Evolutionary conservation across 1,140 invertebrate genomes (phyloP), one percentile per base, ranked within the genome.

Genomic region (Cecropterus lyciades): DNA sequence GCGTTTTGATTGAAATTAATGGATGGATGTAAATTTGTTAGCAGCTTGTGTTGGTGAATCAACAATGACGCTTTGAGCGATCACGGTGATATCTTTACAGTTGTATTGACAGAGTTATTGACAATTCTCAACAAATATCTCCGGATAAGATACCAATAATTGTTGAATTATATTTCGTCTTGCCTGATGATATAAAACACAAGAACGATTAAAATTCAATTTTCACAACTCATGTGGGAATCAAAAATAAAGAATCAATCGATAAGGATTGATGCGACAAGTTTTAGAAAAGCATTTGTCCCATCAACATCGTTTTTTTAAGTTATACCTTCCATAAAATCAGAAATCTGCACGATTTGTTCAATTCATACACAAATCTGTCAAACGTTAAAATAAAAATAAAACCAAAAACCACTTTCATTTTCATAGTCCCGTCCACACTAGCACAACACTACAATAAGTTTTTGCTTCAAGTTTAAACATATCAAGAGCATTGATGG

Each of bases 401-500:
- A 15, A 9, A 49, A 6, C 16, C 40, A 1, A 43, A 40, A 48
- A 57, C 30, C 30, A 33, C 51, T 53, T 17, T 53, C 15, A 17
- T 62, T 43, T 64, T 56, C 49, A 65, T 14, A 7, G 48, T n/a
- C 53, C 0, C 27, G 66, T 80, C 74, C 74, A 70, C 49, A 69
- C 10, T 56, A 75, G 46, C 33, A 60, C 37, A 16, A 33, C 43
- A 5, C 11, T 30, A 67, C 42, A 56, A 55, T 65, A 68, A 79
- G 57, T 79, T 84, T 80, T 83, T 78, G 76, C 71, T 69, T 62
- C 70, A 42, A 70, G 60, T 80, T 76, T 72, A 79, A 78, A 77
- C 73, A 79, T 70, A 80, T 77, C 78, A 77, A 65, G 20, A 30
- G 56, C 45, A 80, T 75, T 84, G 85, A 86, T 85, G 81, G 85